Evolutionary conservation across 2,797 vertebrate genomes (phyloP), one percentile per base, ranked within the genome.

Genomic region (Hyperoplus immaculatus): DNA sequence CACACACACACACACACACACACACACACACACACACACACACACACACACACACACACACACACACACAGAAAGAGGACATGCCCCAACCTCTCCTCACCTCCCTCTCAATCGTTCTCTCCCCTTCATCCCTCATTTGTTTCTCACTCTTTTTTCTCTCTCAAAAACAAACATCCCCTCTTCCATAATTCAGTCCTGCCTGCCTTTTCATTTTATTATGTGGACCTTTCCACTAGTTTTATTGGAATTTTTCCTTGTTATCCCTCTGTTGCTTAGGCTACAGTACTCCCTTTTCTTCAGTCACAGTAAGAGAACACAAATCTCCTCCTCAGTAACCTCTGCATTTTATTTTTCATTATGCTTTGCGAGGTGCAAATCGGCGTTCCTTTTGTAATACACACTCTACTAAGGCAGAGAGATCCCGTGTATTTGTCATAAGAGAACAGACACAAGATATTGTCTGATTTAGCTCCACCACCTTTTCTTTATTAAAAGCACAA

Each of bases 401-500:
- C 54, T 70, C 58, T 53, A 4, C 41, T n/a, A 41, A 80, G 73
- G 54, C 51, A 21, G 60, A 86, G 68, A 72, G 65, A 39, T 73
- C 45, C 72, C 46, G 67, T 64, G 49, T 77, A 69, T 73, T 63
- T 71, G 75, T 86, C 82, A 77, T 69, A 66, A 56, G 72, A 56
- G 72, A 69, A 76, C 73, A 73, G 54, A 78, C 61, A 72, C 57
- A 60, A 82, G 63, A 84, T 88, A 65, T 64, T 69, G 61, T 76
- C 72, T 89, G 72, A 89, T 88, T 67, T 85, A 86, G 53, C 78
- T 57, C 66, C 16, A 50, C 55, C 64, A 86, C 65, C 69, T 82
- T 86, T 83, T 29, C 29, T 29, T 87, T 82, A 81, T 80, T 78
- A 85, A 83, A 83, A 85, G 64, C 65, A 78, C 43, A 80, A 76